Percentiles rank a stretch among this genome's conserved stretches.
phyloP scores from a whole-genome alignment of 2,113 vertebrate species.

The Corythaeola cristata region DNA sequence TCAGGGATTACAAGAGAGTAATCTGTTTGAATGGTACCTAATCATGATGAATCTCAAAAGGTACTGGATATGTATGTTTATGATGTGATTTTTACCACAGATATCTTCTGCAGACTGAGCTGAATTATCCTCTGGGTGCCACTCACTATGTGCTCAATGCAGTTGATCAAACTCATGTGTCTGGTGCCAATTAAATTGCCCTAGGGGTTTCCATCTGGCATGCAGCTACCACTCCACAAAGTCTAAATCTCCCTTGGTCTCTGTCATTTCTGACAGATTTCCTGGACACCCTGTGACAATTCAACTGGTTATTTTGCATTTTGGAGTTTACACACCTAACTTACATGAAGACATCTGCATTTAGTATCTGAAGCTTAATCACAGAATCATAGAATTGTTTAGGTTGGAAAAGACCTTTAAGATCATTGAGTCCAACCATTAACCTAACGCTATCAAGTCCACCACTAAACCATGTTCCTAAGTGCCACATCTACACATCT shows the following conservation, averaged over 20 bases:
- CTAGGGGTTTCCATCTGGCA: background rate
- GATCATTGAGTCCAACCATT: too few species aligned
- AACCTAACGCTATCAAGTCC: too few species aligned
- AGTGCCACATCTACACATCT: too few species aligned
- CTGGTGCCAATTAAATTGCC: background rate
- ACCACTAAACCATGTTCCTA: too few species aligned
- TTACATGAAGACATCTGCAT: background rate
- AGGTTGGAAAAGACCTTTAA: too few species aligned
- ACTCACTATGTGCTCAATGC: background rate
- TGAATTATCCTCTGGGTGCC: background rate
- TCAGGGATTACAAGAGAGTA: background rate
- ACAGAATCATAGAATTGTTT: too few species aligned
- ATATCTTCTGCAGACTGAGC: background rate
- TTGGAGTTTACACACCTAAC: background rate
- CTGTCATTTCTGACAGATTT: background rate
- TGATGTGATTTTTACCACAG: background rate
- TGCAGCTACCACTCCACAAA: background rate
- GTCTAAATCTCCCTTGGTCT: background rate
- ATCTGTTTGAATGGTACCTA: background rate
- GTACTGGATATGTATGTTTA: fast-evolving
- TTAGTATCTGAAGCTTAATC: background rate
- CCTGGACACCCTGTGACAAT: background rate
- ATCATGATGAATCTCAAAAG: background rate
- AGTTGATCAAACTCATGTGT: fast-evolving
- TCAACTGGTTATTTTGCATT: background rate